These are phyloP conservation scores for Ganaspis brasiliensis DNA, from an alignment of 2,888 invertebrate species.

Conservation along the genomic window DNA sequence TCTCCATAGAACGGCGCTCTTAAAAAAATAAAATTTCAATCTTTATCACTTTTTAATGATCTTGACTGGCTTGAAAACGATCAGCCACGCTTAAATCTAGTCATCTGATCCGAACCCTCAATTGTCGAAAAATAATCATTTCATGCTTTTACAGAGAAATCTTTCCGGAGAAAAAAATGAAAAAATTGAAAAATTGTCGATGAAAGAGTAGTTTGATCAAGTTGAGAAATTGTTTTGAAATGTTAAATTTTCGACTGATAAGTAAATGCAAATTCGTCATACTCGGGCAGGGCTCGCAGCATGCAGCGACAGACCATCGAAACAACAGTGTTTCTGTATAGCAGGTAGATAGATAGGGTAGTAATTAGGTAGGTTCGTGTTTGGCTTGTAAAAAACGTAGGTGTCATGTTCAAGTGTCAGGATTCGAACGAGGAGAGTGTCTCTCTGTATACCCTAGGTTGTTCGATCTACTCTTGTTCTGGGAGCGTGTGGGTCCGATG, in stretches of 20 bases:
- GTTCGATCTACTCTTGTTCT: slow-evolving; percentile 61
- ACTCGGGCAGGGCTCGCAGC: slow-evolving; percentile 74
- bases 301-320: slow-evolving; percentile 77
- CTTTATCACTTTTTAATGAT: too few species aligned
- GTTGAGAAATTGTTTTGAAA: too few species aligned
- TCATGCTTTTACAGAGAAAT: too few species aligned
- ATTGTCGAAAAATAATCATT: too few species aligned
- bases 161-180: too few species aligned
- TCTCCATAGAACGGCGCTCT: too few species aligned
- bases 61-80: too few species aligned
- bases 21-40: too few species aligned
- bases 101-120: too few species aligned
- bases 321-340: slow-evolving; percentile 71
- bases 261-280: slow-evolving; percentile 65
- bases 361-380: slow-evolving; percentile 56
- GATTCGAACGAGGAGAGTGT: slow-evolving; percentile 58
- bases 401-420: slow-evolving; percentile 51
- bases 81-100: too few species aligned
- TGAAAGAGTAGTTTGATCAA: too few species aligned
- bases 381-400: slow-evolving; percentile 10
- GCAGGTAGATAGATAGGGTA: slow-evolving; percentile 56
- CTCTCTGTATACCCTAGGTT: slow-evolving; percentile 59
- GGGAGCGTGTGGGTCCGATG: slow-evolving; percentile 32
- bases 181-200: too few species aligned
- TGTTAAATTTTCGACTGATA: background rate